Evolutionary conservation across 37 sponge, comb jelly and placozoan species (phyloP), one percentile per base, ranked within the genome.

Genomic region (Hormiphora californensis): DNA sequence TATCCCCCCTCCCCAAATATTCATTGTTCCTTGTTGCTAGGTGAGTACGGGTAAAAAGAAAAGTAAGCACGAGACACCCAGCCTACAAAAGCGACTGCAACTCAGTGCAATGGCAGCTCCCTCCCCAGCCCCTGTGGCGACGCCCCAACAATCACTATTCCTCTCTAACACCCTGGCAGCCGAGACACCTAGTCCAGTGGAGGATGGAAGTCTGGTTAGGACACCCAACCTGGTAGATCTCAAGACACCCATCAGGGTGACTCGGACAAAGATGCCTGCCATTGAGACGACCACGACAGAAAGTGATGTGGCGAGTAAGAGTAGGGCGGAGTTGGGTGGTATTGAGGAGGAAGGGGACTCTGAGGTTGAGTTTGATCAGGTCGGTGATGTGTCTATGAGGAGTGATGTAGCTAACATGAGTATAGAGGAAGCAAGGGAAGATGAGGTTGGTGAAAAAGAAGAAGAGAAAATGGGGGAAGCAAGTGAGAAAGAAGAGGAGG

Each of bases 181-280:
- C n/a, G n/a, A n/a, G 53, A 49, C 53, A 17, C 53, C 53, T 49
- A 49, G 15, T 49, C 9, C 15, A 49, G 15, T 49, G 12, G 12
- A 15, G 53, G 61, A 57, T 4, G 9, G n/a, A 19, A 57, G 27
- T 12, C 61, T 30, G 4, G 44, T n/a, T n/a, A n/a, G 81, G 23
- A 73, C 81, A 28, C 81, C 81, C 22, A 73, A 73, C 23, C 41
- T 73, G 7, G 23, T 19, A 0, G 81, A 73, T 19, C 21, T 73
- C 17, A 39, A 41, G 27, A 9, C 81, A 43, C 81, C 81, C 43
- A 46, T 43, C 2, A 28, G 15, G 1, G 28, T 73, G 43, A 0
- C 39, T 9, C 9, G 44, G 35, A n/a, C n/a, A n/a, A n/a, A n/a
- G n/a, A n/a, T n/a, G n/a, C n/a, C n/a, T n/a, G n/a, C n/a, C n/a